Evolutionary conservation across 2,888 invertebrate genomes (phyloP).

Genomic region (Drosophila paranaensis): DNA sequence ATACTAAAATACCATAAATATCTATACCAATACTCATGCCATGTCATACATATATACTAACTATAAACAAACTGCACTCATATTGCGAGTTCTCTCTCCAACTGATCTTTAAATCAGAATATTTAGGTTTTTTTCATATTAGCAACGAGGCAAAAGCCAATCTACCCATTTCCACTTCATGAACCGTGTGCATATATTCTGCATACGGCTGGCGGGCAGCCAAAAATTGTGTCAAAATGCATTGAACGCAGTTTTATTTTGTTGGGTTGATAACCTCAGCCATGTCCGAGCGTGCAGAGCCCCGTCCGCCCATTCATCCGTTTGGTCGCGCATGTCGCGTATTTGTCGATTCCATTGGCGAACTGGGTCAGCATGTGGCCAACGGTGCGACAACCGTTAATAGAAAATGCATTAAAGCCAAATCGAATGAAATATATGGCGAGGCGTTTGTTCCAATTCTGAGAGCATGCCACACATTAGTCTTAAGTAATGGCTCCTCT

Average conservation of each 20-base stretch:
- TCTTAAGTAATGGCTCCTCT: conserved; percentile 64
- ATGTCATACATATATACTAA: no score
- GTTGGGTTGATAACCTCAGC: conserved; percentile 72
- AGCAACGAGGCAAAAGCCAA: neutral
- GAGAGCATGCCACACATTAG: conserved; percentile 73
- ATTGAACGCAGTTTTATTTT: conserved; percentile 52
- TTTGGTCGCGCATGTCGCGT: conserved; percentile 26
- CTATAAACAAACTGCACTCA: no score
- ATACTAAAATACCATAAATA: no score
- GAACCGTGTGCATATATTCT: conserved; percentile 43
- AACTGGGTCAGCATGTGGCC: conserved; percentile 71
- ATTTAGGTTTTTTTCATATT: no score
- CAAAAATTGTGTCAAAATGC: conserved; percentile 75
- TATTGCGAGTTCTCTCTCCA: no score
- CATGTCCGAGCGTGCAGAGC: conserved; percentile 5
- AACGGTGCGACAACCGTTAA: conserved; percentile 64
- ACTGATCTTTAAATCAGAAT: no score
- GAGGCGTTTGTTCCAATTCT: conserved; percentile 75
- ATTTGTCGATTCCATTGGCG: conserved; percentile 75
- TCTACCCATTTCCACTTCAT: neutral
- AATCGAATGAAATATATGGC: conserved; percentile 28
- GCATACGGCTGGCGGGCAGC: conserved; percentile 53
- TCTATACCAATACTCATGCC: no score
- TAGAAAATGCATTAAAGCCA: conserved; percentile 75
- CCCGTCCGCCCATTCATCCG: conserved; percentile 7